phyloP scores from a whole-genome alignment of 2,888 invertebrate species.

The Ecdyonurus torrentis region DNA sequence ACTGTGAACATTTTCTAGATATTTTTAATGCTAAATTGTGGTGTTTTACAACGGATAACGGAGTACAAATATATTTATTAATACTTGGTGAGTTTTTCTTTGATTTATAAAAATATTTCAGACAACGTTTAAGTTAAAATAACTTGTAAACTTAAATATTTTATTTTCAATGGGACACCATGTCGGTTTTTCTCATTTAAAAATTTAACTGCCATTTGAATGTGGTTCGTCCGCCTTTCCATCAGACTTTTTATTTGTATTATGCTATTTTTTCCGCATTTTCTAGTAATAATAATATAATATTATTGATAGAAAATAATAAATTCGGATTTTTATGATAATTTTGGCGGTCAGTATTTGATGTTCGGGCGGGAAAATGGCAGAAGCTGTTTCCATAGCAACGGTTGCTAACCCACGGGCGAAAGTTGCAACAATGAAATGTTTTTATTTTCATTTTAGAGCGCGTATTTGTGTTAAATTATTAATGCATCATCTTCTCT shows the following conservation, averaged over 20 bases:
- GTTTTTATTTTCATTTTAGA: not conserved
- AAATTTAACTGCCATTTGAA: not conserved
- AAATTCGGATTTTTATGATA: not conserved
- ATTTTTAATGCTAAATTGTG: not conserved
- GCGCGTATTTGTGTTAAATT: too few species aligned
- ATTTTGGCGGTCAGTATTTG: not conserved
- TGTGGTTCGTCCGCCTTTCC: not conserved
- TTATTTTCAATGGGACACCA: not conserved
- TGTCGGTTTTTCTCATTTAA: not conserved
- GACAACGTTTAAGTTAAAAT: not conserved
- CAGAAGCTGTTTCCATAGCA: conserved; percentile 1
- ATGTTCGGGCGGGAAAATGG: conserved; percentile 4
- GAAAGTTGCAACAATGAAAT: not conserved
- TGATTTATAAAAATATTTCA: not conserved
- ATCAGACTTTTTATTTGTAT: not conserved
- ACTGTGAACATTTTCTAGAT: not conserved
- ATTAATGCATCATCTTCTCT: too few species aligned
- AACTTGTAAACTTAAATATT: not conserved
- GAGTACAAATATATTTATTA: not conserved
- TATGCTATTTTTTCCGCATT: not conserved
- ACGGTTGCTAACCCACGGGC: not conserved
- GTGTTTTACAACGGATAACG: not conserved
- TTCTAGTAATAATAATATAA: not conserved
- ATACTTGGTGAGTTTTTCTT: not conserved
- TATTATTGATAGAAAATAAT: not conserved